A percentile compares a stretch with the other conserved stretches of the same genome.
These are phyloP conservation scores for Nannobrachium achirus DNA, from an alignment of 2,113 vertebrate species.

Conservation along the genomic window DNA sequence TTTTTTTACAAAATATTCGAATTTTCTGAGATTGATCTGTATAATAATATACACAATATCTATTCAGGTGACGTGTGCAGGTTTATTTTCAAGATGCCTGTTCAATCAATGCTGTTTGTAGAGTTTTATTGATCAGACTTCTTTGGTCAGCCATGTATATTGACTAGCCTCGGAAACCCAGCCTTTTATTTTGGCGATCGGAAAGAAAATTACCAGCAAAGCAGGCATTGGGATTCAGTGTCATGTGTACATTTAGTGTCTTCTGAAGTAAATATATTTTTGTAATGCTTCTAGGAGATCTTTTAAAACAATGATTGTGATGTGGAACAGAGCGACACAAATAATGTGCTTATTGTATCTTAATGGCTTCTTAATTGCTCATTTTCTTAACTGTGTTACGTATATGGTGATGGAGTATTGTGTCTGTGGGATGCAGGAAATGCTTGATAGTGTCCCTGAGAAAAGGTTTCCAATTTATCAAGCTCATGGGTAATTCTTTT, in stretches of 20 bases:
- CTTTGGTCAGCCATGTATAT: background rate
- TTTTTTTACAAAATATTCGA: no score
- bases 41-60: no score
- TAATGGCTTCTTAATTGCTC: background rate
- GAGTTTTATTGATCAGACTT: background rate
- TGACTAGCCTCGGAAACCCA: no score
- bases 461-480: slow-evolving; percentile 87
- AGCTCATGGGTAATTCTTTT: slow-evolving; percentile 80
- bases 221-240: no score
- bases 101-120: background rate
- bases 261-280: background rate
- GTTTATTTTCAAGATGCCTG: background rate
- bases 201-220: no score
- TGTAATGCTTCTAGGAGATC: slow-evolving; percentile 9
- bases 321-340: background rate
- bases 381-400: slow-evolving; percentile 82
- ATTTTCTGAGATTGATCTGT: no score
- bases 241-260: background rate
- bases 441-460: slow-evolving; percentile 87
- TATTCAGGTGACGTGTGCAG: background rate
- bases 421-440: slow-evolving; percentile 88
- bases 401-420: slow-evolving; percentile 94
- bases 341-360: background rate
- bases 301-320: slow-evolving; percentile 11
- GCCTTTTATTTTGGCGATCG: no score